Evolutionary conservation across 2,888 invertebrate genomes (phyloP).

Genomic region (Cotesia congregata): DNA sequence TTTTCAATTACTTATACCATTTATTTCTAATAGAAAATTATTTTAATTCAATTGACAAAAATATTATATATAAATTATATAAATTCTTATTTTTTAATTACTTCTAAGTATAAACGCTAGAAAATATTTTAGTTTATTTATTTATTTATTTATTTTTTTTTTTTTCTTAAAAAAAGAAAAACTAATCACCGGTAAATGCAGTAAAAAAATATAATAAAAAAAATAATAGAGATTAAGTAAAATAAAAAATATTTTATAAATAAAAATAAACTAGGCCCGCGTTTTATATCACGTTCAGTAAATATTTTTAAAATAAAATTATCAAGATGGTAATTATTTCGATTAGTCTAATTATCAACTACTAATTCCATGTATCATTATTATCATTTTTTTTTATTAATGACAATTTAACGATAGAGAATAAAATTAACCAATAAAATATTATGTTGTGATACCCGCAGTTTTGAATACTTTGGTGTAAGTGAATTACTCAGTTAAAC

Average conservation of each 20-base stretch:
- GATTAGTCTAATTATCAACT: constrained; percentile 19
- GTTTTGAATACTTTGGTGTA: constrained; percentile 1
- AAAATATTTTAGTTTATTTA: constrained; percentile 60
- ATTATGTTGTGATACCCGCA: not conserved
- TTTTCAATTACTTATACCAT: constrained; percentile 30
- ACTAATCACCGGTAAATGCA: constrained; percentile 1
- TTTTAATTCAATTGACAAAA: constrained; percentile 19
- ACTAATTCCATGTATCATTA: constrained; percentile 1
- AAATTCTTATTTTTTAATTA: constrained; percentile 50
- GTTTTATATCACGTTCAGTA: not conserved
- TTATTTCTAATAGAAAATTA: constrained; percentile 12
- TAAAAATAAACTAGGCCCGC: constrained; percentile 52
- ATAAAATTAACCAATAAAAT: not conserved
- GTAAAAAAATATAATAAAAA: constrained; percentile 46
- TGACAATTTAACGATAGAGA: constrained; percentile 8
- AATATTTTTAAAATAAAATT: constrained; percentile 46
- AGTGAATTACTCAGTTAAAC: constrained; percentile 13
- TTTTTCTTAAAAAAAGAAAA: not conserved
- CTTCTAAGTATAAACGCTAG: constrained; percentile 64
- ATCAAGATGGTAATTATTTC: constrained; percentile 46
- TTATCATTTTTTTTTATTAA: constrained; percentile 19
- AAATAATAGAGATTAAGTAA: constrained; percentile 39
- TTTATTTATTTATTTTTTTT: constrained; percentile 35
- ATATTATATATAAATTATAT: constrained; percentile 5
- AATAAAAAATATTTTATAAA: constrained; percentile 45